Base-by-base conservation (phyloP, 1,140 invertebrate genomes). In the Lithobius niger region DNA sequence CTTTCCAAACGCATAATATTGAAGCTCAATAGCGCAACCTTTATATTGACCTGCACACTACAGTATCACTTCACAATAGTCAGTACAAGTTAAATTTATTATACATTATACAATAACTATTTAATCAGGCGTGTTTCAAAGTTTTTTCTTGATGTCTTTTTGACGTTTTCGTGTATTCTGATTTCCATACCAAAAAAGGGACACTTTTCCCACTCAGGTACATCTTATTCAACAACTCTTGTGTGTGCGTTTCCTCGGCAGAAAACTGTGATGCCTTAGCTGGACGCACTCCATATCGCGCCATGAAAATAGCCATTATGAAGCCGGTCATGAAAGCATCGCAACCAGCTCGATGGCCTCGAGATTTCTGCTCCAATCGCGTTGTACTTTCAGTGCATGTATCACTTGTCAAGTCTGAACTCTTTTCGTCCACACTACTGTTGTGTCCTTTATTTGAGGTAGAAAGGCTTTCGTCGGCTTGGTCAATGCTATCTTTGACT, bases 271-370 rank as follows among this genome's bases (percentile, higher is more conserved):
- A 60, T 40, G 18, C 27, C 58, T 26, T 44, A 55, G 18, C 49
- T 53, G 19, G 55, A 10, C 31, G 31, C 31, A 40, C 59, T 4
- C 62, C 59, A 10, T 4, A 62, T 31, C 62, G 59, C 2, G 57
- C 53, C 4, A 70, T 25, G 48, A 64, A 68, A 45, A 56, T 58
- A 4, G 69, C 62, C 53, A 75, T 65, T 27, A 65, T 64, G 52
- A 65, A 73, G 2, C 70, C 73, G 22, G 73, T 75, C 72, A 74
- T 75, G 56, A 74, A 75, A 6, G 73, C 70, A 64, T 75, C 73
- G 63, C 67, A 71, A 3, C 73, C 73, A 47, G 73, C 67, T 31
- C 70, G 61, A 60, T 75, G 73, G 27, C 64, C 61, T 16, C 60
- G 52, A 10, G 31, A 40, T 40, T 40, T 40, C 31, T 40, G 31